phyloP scores from a whole-genome alignment of 1,140 invertebrate species.

The Drosophila sucinea region DNA sequence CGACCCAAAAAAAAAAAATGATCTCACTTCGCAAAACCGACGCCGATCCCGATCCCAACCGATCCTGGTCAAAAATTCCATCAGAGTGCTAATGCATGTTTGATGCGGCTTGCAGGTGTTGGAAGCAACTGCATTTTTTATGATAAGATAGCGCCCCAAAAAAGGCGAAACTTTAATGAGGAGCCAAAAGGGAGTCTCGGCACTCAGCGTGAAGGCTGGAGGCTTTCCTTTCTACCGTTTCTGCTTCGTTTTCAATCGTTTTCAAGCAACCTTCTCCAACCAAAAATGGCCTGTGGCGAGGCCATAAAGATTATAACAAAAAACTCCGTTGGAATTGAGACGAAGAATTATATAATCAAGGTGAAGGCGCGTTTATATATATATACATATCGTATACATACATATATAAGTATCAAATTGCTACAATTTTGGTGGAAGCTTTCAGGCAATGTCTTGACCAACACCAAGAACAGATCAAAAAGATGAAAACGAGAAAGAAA shows the following conservation, averaged over 20 bases:
- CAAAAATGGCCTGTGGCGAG: conserved; percentile 31
- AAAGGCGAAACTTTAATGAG: conserved; percentile 68
- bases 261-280: background rate
- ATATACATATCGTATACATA: background rate
- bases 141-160: conserved; percentile 74
- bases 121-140: conserved; percentile 74
- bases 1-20: conserved; percentile 29
- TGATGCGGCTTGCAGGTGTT: conserved; percentile 72
- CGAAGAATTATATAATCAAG: conserved; percentile 5
- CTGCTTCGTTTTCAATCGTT: background rate
- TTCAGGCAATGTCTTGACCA: background rate
- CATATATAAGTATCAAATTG: background rate
- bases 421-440: conserved; percentile 1
- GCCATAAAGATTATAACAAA: conserved; percentile 55
- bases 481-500: background rate
- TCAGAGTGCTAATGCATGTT: conserved; percentile 74
- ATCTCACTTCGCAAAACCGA: too few relatives aligned
- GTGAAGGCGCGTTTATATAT: background rate
- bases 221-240: conserved; percentile 6
- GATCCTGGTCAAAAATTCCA: conserved; percentile 47
- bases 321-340: conserved; percentile 23
- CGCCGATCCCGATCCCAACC: background rate
- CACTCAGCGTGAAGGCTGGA: conserved; percentile 23
- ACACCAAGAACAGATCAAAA: conserved; percentile 8
- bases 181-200: conserved; percentile 36